phyloP scores from a whole-genome alignment of 2,113 vertebrate species.

The Gracilinanus agilis region DNA sequence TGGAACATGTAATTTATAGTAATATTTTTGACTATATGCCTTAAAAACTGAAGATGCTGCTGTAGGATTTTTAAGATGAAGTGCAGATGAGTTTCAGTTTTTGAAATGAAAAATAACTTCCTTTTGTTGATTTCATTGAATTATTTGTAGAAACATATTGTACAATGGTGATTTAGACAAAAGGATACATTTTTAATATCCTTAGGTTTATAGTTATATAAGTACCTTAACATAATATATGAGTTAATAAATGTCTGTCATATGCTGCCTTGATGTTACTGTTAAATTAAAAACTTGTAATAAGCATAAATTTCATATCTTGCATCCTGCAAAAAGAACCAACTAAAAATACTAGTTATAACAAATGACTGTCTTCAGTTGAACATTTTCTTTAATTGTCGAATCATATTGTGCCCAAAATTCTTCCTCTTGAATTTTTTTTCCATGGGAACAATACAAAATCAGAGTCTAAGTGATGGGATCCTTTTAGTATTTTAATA shows the following conservation, averaged over 20 bases:
- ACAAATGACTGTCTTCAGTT: constrained; percentile 52
- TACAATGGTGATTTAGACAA: constrained; percentile 67
- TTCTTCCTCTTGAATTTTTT: constrained; percentile 51
- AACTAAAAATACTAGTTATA: constrained; percentile 64
- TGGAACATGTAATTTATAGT: constrained; percentile 85
- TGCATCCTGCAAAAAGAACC: constrained; percentile 61
- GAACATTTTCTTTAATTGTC: constrained; percentile 46
- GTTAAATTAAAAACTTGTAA: constrained; percentile 79
- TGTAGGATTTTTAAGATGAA: constrained; percentile 76
- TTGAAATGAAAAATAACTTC: constrained; percentile 68
- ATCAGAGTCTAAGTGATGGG: constrained; percentile 68
- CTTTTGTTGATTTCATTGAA: constrained; percentile 73
- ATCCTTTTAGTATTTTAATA: constrained; percentile 69
- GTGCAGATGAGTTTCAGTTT: constrained; percentile 77
- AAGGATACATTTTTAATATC: constrained; percentile 69
- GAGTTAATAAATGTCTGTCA: constrained; percentile 76
- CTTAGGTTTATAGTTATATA: constrained; percentile 75
- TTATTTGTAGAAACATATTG: constrained; percentile 69
- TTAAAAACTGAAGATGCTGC: constrained; percentile 84
- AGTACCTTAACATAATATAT: constrained; percentile 74
- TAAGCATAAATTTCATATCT: constrained; percentile 71
- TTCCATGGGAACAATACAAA: constrained; percentile 62
- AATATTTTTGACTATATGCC: constrained; percentile 78
- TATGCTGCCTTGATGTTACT: constrained; percentile 80
- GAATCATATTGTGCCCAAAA: constrained; percentile 52